Evolutionary conservation across 1,140 invertebrate species (phyloP).

Genomic region (Drosophila lowei): DNA sequence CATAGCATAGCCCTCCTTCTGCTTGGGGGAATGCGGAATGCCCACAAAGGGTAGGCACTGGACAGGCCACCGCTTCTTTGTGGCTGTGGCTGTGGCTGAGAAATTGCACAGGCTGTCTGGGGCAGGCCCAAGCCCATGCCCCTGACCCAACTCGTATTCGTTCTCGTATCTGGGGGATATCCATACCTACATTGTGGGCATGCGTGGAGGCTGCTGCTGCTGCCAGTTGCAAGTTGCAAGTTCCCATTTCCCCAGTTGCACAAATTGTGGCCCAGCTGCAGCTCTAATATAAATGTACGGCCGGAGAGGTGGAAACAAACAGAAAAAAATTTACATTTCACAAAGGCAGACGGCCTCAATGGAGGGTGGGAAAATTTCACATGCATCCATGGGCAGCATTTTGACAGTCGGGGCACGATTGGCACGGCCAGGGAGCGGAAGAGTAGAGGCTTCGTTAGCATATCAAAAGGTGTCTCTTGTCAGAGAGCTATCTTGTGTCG

Average conservation of each 20-base stretch:
- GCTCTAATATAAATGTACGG: slow-evolving; percentile 77
- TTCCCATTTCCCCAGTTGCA: slow-evolving; percentile 35
- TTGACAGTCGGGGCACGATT: slow-evolving; percentile 63
- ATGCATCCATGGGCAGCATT: slow-evolving; percentile 63
- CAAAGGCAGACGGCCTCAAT: slow-evolving; percentile 63
- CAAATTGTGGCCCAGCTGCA: slow-evolving; percentile 39
- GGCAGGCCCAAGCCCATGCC: slow-evolving; percentile 5
- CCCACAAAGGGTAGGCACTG: slow-evolving; percentile 63
- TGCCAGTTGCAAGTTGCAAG: slow-evolving; percentile 22
- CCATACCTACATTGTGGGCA: slow-evolving; percentile 33
- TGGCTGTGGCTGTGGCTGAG: slow-evolving; percentile 51
- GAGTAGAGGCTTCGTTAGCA: slow-evolving; percentile 65
- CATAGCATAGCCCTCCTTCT: slow-evolving; percentile 26
- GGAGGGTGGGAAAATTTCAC: slow-evolving; percentile 78
- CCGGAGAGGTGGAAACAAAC: slow-evolving; percentile 16
- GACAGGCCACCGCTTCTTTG: slow-evolving; percentile 49
- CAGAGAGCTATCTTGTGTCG: slow-evolving; percentile 60
- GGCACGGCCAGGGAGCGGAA: slow-evolving; percentile 1
- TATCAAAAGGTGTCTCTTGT: slow-evolving; percentile 79
- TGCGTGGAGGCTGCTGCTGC: slow-evolving; percentile 37
- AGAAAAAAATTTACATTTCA: slow-evolving; percentile 68
- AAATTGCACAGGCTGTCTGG: slow-evolving; percentile 37
- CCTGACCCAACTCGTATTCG: not conserved
- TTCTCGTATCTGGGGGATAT: slow-evolving; percentile 28
- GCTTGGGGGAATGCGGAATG: slow-evolving; percentile 7